These are phyloP conservation scores for Dreissena polymorpha DNA, from an alignment of 1,140 invertebrate genomes.

Conservation along the genomic window DNA sequence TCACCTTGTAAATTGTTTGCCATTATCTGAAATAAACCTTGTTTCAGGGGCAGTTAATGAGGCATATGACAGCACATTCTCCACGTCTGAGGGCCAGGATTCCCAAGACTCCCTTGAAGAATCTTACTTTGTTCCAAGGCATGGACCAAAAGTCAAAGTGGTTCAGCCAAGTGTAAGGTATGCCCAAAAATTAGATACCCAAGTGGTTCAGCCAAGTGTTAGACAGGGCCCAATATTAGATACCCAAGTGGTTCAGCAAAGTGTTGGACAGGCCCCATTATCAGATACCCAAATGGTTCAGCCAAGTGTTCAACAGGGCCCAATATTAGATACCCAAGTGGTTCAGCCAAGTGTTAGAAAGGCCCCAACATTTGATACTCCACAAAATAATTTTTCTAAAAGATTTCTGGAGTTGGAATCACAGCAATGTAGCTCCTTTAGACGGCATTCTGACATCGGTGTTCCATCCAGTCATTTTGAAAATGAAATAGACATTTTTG, in stretches of 20 bases:
- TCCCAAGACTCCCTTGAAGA: slow-evolving; percentile 8
- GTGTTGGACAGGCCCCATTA: background rate
- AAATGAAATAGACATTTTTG: background rate
- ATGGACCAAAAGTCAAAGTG: slow-evolving; percentile 21
- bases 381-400: background rate
- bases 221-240: background rate
- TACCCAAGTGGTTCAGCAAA: slow-evolving; percentile 15
- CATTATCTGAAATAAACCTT: background rate
- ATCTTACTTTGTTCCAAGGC: slow-evolving; percentile 18
- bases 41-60: slow-evolving; percentile 39
- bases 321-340: background rate
- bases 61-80: slow-evolving; percentile 4
- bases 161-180: slow-evolving; percentile 19
- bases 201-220: background rate
- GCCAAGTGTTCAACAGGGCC: background rate
- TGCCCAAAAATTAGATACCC: background rate
- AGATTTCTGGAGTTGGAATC: background rate
- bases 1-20: too few relatives aligned
- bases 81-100: background rate
- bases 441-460: background rate
- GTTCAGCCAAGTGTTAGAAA: slow-evolving; percentile 21
- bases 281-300: background rate
- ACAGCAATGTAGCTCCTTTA: background rate
- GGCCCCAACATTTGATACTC: background rate
- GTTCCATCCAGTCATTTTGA: background rate